Conservation (phyloP, 37 sponge, comb jelly and placozoan species). For the Geodia barretti region DNA sequence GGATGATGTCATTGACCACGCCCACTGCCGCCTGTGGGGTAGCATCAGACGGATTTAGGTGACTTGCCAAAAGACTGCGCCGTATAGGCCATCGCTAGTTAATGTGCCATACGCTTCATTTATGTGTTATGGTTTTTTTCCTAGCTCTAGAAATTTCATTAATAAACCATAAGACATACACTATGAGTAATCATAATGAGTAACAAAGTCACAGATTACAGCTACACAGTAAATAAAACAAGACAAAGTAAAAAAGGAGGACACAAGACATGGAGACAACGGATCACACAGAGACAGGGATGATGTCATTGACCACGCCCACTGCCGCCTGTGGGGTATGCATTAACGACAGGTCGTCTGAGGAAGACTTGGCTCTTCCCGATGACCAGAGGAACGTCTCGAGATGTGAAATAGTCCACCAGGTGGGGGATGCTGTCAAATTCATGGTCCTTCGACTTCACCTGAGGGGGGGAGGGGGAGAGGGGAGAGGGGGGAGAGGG, state of each 20-base stretch:
- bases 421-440: slow-evolving; percentile 82
- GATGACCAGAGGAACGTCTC: slow-evolving; percentile 49
- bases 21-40: slow-evolving; percentile 9
- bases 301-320: not conserved
- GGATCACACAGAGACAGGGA: not conserved
- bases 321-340: slow-evolving; percentile 22
- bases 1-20: not conserved
- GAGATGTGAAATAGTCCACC: slow-evolving; percentile 56
- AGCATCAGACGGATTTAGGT: too few species aligned
- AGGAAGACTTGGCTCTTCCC: slow-evolving; percentile 64
- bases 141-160: too few species aligned
- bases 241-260: not conserved
- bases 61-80: too few species aligned
- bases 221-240: too few species aligned
- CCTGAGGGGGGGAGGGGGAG: too few species aligned
- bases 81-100: too few species aligned
- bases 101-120: too few species aligned
- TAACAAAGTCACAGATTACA: not conserved
- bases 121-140: too few species aligned
- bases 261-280: not conserved
- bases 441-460: slow-evolving; percentile 73
- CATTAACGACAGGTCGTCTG: slow-evolving; percentile 43
- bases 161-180: too few species aligned
- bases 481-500: too few species aligned
- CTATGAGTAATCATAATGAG: not conserved